Base-by-base conservation (phyloP, 2,888 invertebrate genomes). In the Nemapogon koenigi region DNA sequence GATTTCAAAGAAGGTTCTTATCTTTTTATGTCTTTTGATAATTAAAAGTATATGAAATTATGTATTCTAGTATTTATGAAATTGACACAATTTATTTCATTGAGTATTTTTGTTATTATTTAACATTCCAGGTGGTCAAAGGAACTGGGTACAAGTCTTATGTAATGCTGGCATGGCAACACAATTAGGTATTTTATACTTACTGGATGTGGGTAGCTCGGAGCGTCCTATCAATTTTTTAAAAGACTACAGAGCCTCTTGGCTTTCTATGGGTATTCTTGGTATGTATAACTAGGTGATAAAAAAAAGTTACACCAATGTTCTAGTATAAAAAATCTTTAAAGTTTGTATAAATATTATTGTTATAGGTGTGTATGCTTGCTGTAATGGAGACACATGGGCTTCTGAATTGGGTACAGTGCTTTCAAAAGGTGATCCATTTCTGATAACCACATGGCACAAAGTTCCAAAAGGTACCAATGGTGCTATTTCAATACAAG, bases 111-210 rank as follows among this genome's bases (percentile, higher is more conserved):
- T 11, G 11, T 28, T 14, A n/a, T 31, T n/a, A 7, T 6, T 22
- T 22, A 22, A 7, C n/a, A 42, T 57, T 67, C n/a, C 50, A 87
- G 91, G 91, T 51, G 92, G 93, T 0, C 90, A 91, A 60, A 82
- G 94, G 43, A 91, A 89, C 59, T 94, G 94, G 94, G 72, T 92
- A 10, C 94, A 95, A 68, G 94, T 94, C 4, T 61, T 95, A 1
- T 94, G 94, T 58, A 95, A 94, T 71, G 89, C 86, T 1, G 94
- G 93, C n/a, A 89, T 93, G 84, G 91, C 92, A 13, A 82, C 89
- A 0, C 87, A 90, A 53, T 65, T 94, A 35, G 88, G 88, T 0
- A 53, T 93, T 22, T 65, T 94, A 15, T 93, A 91, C 57, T 67
- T 94, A 43, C 62, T 93, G 43, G 91, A 94, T 63, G 83, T 88